Base-by-base conservation (phyloP, 2,888 invertebrate species). In the Drosophila fungiperda region DNA sequence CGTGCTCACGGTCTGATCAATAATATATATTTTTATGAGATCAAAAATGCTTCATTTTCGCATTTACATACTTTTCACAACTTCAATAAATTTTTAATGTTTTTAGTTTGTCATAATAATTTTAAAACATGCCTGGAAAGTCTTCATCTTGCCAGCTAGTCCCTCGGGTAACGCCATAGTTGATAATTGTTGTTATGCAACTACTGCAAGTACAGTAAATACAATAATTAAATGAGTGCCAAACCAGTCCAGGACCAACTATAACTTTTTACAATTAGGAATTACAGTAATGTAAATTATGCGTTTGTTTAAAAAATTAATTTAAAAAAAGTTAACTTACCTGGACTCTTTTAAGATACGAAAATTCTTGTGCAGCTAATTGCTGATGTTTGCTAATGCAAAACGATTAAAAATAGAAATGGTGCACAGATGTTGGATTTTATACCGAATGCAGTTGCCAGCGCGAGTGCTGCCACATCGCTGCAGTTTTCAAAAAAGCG, bases 141-240 rank as follows among this genome's bases (percentile, higher is more conserved):
- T 90, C 70, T 91, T 90, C 87, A 91, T 90, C 73, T 91, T 93
- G 29, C 76, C 84, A 61, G 84, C 87, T 55, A 93, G 76, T 70
- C 82, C 82, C 71, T 93, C 93, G 42, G 93, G 93, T 68, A 93
- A 82, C 40, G 92, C 92, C 93, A 93, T 93, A 63, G 33, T 82
- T 48, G 45, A 49, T 17, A 26, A 62, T 64, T 5, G 36, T 15
- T 69, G 68, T 91, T 91, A 91, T 84, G 90, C 87, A 91, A 91
- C 73, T 70, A 29, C 79, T 85, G 58, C 53, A 76, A 72, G 50
- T 64, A 35, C 38, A 40, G 26, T 12, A 26, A 38, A 12, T 60
- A 32, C 8, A 40, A 35, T 11, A 61, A 12, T 40, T 11, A 8
- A 50, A 48, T 1, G 8, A 1, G 3, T 12, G 2, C 17, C 2